These are phyloP conservation scores for Cephalotes varians DNA, from an alignment of 2,888 invertebrate species.

Conservation along the genomic window DNA sequence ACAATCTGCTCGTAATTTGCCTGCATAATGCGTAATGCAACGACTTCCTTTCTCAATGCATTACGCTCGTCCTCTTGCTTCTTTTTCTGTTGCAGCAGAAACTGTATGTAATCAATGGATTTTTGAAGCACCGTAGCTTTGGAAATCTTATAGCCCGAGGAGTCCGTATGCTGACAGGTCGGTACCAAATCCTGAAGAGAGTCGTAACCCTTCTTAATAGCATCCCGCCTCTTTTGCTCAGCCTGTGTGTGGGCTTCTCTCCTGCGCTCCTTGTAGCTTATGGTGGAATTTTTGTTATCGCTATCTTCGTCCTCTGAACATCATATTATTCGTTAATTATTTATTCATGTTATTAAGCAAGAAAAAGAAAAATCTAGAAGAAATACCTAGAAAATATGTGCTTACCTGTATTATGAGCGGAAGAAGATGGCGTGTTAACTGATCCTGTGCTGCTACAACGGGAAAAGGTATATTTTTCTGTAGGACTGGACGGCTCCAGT, in stretches of 20 bases:
- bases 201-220: conserved; percentile 98
- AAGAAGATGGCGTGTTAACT: conserved; percentile 92
- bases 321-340: conserved; percentile 9
- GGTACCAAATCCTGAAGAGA: conserved; percentile 97
- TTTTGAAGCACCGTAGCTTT: conserved; percentile 98
- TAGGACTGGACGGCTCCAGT: conserved; percentile 88
- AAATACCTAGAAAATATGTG: conserved; percentile 44
- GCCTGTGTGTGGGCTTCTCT: conserved; percentile 98
- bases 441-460: conserved; percentile 93
- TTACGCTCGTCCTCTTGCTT: conserved; percentile 98
- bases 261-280: conserved; percentile 96
- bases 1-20: conserved; percentile 98
- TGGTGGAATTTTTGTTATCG: conserved; percentile 88
- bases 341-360: neutral
- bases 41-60: conserved; percentile 95
- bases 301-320: conserved; percentile 89
- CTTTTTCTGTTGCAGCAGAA: conserved; percentile 95
- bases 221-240: conserved; percentile 98
- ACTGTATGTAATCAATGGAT: conserved; percentile 97
- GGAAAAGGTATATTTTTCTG: conserved; percentile 89
- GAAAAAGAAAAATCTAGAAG: too few species aligned
- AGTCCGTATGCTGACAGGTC: conserved; percentile 96
- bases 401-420: conserved; percentile 92
- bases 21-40: conserved; percentile 95
- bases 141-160: conserved; percentile 97